Percentiles rank a stretch among this genome's conserved stretches.
Evolutionary conservation across 2,888 invertebrate genomes (phyloP).

Genomic region (Platerodrilus igneus): DNA sequence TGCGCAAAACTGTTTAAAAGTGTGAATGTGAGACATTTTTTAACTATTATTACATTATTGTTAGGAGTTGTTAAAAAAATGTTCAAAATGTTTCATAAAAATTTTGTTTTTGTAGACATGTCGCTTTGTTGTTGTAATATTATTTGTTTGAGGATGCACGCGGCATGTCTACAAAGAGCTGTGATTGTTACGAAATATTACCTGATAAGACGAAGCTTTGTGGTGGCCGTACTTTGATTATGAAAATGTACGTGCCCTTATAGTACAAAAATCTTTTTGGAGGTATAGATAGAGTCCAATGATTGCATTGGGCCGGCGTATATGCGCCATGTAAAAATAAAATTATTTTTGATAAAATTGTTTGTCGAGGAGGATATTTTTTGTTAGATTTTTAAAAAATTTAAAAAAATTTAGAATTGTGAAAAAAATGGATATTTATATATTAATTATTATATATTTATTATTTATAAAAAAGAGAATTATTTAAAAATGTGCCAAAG

Average conservation of each 20-base stretch:
- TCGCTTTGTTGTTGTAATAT: constrained; percentile 31
- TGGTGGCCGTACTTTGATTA: constrained; percentile 43
- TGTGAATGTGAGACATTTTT: constrained; percentile 44
- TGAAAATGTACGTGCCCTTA: constrained; percentile 44
- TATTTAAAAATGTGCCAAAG: constrained; percentile 51
- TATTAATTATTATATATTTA: constrained; percentile 43
- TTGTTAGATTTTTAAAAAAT: constrained; percentile 52
- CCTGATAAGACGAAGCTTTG: constrained; percentile 41
- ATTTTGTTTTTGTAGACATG: constrained; percentile 32
- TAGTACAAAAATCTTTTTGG: constrained; percentile 51
- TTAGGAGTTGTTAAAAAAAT: constrained; percentile 50
- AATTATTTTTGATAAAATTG: constrained; percentile 65
- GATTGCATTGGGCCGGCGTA: constrained; percentile 28
- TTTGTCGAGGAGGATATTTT: constrained; percentile 56
- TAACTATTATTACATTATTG: constrained; percentile 48
- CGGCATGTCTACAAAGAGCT: constrained; percentile 33
- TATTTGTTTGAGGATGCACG: constrained; percentile 34
- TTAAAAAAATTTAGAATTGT: constrained; percentile 45
- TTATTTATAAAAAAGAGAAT: constrained; percentile 49
- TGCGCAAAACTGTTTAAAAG: constrained; percentile 25
- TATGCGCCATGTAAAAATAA: constrained; percentile 47
- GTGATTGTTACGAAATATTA: constrained; percentile 42
- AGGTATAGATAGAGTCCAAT: constrained; percentile 43
- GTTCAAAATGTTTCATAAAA: constrained; percentile 34
- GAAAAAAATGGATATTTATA: constrained; percentile 49